A percentile compares a stretch with the other conserved stretches of the same genome.
phyloP scores from a whole-genome alignment of 1,140 invertebrate genomes.

The Drosophila neocordata region DNA sequence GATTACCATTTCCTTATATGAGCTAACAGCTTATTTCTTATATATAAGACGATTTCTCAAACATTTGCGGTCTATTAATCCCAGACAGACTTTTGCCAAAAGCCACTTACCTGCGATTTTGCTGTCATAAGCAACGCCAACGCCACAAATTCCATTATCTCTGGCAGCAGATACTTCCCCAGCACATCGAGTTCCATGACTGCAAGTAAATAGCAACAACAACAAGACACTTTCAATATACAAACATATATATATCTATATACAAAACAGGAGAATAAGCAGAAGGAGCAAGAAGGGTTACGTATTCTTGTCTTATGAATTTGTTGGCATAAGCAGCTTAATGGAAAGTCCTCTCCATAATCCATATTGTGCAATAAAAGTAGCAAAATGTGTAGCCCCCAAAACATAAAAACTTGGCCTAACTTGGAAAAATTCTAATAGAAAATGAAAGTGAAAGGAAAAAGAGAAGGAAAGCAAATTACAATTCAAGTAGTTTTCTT shows the following conservation, averaged over 20 bases:
- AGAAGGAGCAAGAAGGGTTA: slow-evolving; percentile 22
- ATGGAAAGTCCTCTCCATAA: slow-evolving; percentile 35
- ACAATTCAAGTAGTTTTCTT: too few species aligned
- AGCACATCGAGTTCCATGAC: slow-evolving; percentile 97
- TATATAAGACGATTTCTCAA: slow-evolving; percentile 57
- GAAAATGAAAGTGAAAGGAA: neutral
- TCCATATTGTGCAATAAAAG: slow-evolving; percentile 33
- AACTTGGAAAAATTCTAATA: neutral
- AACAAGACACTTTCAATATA: neutral
- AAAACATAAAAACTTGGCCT: slow-evolving; percentile 11
- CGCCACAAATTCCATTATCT: slow-evolving; percentile 98
- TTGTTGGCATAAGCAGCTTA: slow-evolving; percentile 41
- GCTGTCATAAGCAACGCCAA: slow-evolving; percentile 99
- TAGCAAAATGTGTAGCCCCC: slow-evolving; percentile 18
- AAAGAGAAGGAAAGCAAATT: too few species aligned
- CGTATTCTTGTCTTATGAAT: slow-evolving; percentile 12
- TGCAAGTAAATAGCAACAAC: slow-evolving; percentile 81
- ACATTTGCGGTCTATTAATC: slow-evolving; percentile 17
- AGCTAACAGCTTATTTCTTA: slow-evolving; percentile 33
- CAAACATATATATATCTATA: slow-evolving; percentile 3
- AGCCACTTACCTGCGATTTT: slow-evolving; percentile 93
- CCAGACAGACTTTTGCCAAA: slow-evolving; percentile 14
- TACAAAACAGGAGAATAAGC: neutral
- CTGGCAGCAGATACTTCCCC: slow-evolving; percentile 98
- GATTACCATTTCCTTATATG: neutral